Percentiles rank a stretch among this genome's conserved stretches.
Conservation (phyloP, 2,797 vertebrate genomes). For the Mus spretus region DNA sequence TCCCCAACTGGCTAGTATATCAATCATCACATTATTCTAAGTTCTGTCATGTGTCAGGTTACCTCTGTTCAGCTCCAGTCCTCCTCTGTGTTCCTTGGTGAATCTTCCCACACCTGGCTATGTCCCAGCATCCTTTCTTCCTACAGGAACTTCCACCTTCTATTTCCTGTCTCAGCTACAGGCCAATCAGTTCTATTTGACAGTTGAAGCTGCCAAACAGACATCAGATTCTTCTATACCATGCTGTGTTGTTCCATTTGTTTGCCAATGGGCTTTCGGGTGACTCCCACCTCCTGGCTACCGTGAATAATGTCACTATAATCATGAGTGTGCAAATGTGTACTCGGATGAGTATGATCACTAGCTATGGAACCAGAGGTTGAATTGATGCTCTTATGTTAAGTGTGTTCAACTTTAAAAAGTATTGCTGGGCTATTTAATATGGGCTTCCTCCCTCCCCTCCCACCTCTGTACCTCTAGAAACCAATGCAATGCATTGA, state of each 20-base stretch:
- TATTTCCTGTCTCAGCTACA: not conserved
- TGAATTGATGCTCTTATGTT: not conserved
- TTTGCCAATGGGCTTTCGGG: not conserved
- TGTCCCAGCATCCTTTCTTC: not conserved
- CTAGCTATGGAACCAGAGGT: not conserved
- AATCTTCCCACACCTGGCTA: not conserved
- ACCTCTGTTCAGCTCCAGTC: not conserved
- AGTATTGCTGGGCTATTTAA: not conserved
- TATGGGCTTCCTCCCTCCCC: too few relatives aligned
- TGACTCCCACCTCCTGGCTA: not conserved
- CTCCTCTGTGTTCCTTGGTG: not conserved
- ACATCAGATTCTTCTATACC: not conserved
- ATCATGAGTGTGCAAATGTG: too few relatives aligned
- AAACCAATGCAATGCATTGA: not conserved
- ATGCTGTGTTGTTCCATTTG: not conserved
- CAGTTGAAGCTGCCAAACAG: not conserved
- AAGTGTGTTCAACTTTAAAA: not conserved
- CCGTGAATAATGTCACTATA: not conserved
- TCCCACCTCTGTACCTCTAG: not conserved
- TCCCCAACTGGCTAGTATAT: not conserved
- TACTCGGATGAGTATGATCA: not conserved
- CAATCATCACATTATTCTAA: not conserved
- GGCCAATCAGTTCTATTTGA: not conserved
- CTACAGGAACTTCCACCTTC: not conserved
- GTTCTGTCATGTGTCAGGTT: not conserved